Evolutionary conservation across 1,140 invertebrate species (phyloP).

Genomic region (Homarus americanus): DNA sequence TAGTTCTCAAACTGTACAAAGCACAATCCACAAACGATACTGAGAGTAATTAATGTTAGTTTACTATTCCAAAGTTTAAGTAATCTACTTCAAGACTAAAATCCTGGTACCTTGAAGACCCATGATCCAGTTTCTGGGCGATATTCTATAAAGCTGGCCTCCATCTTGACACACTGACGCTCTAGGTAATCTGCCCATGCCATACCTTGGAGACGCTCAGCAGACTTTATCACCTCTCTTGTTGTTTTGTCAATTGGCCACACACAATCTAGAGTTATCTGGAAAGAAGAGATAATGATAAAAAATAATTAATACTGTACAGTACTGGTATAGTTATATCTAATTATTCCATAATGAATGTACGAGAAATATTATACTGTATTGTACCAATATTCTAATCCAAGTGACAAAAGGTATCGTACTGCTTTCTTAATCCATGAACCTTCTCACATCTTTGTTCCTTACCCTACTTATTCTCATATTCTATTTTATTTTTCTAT

Average conservation of each 20-base stretch:
- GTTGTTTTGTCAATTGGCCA: constrained; percentile 95
- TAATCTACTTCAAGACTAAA: constrained; percentile 20
- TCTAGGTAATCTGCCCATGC: constrained; percentile 93
- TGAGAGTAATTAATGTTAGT: no score
- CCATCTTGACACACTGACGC: constrained; percentile 89
- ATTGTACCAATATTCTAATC: no score
- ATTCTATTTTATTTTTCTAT: no score
- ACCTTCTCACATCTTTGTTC: no score
- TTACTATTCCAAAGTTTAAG: neutral
- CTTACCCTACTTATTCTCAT: no score
- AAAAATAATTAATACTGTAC: no score
- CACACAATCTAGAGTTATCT: constrained; percentile 92
- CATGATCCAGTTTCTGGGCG: constrained; percentile 96
- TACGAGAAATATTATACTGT: no score
- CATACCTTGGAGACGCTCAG: constrained; percentile 87
- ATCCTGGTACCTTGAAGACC: constrained; percentile 85
- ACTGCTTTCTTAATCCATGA: no score
- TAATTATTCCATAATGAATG: no score
- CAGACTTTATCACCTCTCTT: constrained; percentile 88
- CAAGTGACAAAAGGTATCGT: no score
- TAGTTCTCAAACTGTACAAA: neutral
- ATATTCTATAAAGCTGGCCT: constrained; percentile 96
- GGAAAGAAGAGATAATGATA: no score
- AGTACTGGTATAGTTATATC: no score
- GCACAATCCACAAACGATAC: neutral